These are phyloP conservation scores for Scolopax rusticola DNA, from an alignment of 2,797 vertebrate species.

Conservation along the genomic window DNA sequence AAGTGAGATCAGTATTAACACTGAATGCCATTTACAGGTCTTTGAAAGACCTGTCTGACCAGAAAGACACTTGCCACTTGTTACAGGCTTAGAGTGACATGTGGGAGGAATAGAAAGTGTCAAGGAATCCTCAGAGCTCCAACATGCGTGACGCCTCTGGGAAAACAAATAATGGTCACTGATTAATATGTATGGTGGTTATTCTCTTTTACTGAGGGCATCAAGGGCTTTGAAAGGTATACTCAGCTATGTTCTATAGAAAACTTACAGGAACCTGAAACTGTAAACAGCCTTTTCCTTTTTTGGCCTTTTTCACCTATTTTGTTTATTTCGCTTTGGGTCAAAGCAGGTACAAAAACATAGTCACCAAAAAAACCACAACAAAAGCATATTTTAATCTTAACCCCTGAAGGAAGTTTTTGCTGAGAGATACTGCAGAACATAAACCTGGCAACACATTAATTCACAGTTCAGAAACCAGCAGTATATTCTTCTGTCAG, in stretches of 20 bases:
- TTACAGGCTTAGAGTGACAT: background rate
- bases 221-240: background rate
- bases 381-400: background rate
- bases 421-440: constrained; percentile 15
- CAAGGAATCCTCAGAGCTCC: background rate
- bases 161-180: background rate
- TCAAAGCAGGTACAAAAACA: background rate
- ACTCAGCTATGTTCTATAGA: background rate
- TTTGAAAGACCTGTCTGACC: constrained; percentile 24
- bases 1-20: background rate
- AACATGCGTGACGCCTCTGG: background rate
- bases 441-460: constrained; percentile 19
- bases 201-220: background rate
- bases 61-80: background rate
- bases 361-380: background rate
- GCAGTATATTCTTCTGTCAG: constrained; percentile 47
- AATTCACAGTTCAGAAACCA: constrained; percentile 60
- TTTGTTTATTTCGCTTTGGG: constrained; percentile 2
- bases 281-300: background rate
- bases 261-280: background rate
- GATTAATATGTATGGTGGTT: background rate
- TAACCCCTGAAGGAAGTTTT: constrained; percentile 3
- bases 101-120: background rate
- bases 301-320: background rate
- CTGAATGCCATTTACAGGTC: background rate